These are phyloP conservation scores for Apeira syringaria DNA, from an alignment of 2,888 invertebrate genomes.

Conservation along the genomic window DNA sequence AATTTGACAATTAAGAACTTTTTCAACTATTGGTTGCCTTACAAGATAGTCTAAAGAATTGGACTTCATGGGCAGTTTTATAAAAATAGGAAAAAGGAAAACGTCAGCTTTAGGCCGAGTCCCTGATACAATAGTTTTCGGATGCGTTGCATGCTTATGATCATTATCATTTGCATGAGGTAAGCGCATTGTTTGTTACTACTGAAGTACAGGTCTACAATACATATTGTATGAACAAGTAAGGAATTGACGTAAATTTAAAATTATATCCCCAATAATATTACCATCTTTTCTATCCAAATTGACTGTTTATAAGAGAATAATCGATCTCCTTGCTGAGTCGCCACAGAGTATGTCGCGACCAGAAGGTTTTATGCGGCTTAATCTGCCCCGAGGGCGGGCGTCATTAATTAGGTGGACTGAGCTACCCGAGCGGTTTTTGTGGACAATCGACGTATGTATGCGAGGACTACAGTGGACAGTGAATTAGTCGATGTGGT, in stretches of 20 bases:
- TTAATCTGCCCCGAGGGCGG: conserved; percentile 63
- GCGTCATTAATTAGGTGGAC: conserved; percentile 70
- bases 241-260: neutral
- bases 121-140: no score
- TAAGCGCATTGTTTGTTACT: no score
- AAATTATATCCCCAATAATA: neutral
- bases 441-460: conserved; percentile 67
- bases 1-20: no score
- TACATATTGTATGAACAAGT: no score
- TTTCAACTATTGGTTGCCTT: no score
- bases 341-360: conserved; percentile 52
- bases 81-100: no score
- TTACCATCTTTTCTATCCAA: conserved; percentile 7
- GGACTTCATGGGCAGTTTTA: no score
- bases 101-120: no score
- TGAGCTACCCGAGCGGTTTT: conserved; percentile 61
- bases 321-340: conserved; percentile 41
- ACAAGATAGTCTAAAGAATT: no score
- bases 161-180: no score
- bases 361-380: conserved; percentile 72
- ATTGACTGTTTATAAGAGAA: conserved; percentile 48
- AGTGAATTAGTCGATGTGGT: conserved; percentile 5
- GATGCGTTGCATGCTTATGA: no score
- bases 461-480: conserved; percentile 30
- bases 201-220: no score